Base-by-base conservation (phyloP, 2,888 invertebrate species). In the Mycalesis mineus region DNA sequence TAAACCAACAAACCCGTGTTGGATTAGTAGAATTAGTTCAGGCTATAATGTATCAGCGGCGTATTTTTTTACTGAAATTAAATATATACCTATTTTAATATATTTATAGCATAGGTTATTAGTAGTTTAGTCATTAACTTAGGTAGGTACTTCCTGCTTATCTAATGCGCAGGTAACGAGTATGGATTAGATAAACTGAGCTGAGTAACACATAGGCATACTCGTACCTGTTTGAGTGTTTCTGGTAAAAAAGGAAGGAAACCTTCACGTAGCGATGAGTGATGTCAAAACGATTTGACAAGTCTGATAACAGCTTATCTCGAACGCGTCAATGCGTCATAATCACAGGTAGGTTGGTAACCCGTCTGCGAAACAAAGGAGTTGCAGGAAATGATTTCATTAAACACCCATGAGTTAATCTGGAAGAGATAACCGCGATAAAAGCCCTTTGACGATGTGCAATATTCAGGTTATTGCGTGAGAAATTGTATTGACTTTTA, bases 251-350 rank as follows among this genome's bases (percentile, higher is more conserved):
- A 57, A 48, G 62, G 57, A 59, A 36, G 55, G 57, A 57, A 42
- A 64, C 55, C 55, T 49, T 64, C 69, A 65, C 65, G 55, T 57
- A 61, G 70, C 84, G 80, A 82, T 73, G 78, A 61, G 70, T 84
- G 80, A 83, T 73, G 78, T 80, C 82, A 83, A 69, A 64, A 67
- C 71, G 72, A 76, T 74, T 76, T 74, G 72, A 75, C 78, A 74
- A 75, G 74, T 52, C 49, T 68, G 83, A 82, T 83, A 84, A 80
- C 71, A 36, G 45, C 28, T 73, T 83, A 83, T 84, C 80, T 65
- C 64, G 59, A 71, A 70, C 69, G 17, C 41, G 40, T 69, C 70
- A 73, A 76, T 77, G 78, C 69, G 67, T 73, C 72, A 73, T 62
- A 58, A 62, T 62, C 49, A 62, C 80, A 80, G 81, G 78, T 78